Percentiles rank a stretch among this genome's conserved stretches.
These are phyloP conservation scores for Microhierax caerulescens DNA, from an alignment of 2,797 vertebrate species.

Conservation along the genomic window DNA sequence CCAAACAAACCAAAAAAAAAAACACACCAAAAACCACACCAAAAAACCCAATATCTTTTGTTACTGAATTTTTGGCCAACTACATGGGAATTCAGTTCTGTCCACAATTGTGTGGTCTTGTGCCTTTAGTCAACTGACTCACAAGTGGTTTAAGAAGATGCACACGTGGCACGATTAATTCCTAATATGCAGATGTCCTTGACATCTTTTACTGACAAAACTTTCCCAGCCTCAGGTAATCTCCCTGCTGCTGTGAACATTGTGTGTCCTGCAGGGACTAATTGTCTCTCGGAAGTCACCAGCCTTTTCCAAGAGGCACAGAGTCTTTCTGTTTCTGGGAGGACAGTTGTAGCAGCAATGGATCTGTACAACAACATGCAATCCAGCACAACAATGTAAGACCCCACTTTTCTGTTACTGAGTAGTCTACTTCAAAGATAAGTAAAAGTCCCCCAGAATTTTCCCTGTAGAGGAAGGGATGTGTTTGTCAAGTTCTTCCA, in stretches of 20 bases:
- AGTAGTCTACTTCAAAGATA: not conserved
- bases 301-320: not conserved
- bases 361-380: not conserved
- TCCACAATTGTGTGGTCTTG: not conserved
- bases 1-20: too few species aligned
- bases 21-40: not conserved
- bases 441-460: not conserved
- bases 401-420: not conserved
- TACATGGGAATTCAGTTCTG: not conserved
- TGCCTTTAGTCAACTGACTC: not conserved
- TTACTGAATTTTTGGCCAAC: not conserved
- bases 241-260: not conserved
- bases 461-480: not conserved
- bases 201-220: not conserved
- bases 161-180: rapidly evolving
- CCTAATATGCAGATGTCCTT: not conserved
- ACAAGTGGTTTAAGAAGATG: not conserved
- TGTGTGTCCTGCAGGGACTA: not conserved
- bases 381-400: rapidly evolving
- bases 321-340: not conserved
- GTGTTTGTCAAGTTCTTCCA: not conserved
- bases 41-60: not conserved
- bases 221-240: not conserved
- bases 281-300: not conserved
- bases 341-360: not conserved